Base-by-base conservation (phyloP, 2,888 invertebrate species). In the Sturmia bella region DNA sequence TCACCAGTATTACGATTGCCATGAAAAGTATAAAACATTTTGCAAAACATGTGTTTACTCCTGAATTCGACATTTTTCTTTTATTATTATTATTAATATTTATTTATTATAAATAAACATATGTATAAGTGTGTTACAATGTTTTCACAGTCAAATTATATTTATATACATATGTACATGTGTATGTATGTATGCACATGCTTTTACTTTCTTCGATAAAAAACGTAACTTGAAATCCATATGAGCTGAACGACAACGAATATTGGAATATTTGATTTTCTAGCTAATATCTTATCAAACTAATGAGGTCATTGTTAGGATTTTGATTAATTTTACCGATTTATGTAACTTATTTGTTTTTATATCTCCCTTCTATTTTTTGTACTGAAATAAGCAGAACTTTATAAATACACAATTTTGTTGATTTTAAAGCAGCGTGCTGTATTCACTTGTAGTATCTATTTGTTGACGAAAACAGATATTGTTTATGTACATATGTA, bases 11-110 rank as follows among this genome's bases (percentile, higher is more conserved):
- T 13, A 89, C 87, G 69, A 88, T 48, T 11, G 89, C 87, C 89
- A 89, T 89, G 80, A 89, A 89, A 41, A 88, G 84, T 74, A 90
- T 89, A 77, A 89, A 90, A 74, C 89, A 89, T 84, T 90, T 89
- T 59, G 88, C 88, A 69, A 89, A 90, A 27, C 86, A 88, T 69
- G 86, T 85, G 82, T 88, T 88, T 27, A 89, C 86, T 32, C 86
- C 85, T 13, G 88, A 68, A 37, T 86, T 83, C 0, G 85, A 85
- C 89, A 89, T 89, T 13, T 68, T 79, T 39, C 17, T 37, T 27
- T 27, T 24, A n/a, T 32, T 45, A 41, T 21, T 15, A 39, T 6
- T 4, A 39, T 45, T 27, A 41, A 39, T 13, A 15, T 9, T 21
- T 56, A 52, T 63, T 68, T 72, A n/a, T n/a, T n/a, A 32, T 32